Base-by-base conservation (phyloP, 2,113 vertebrate genomes). In the Corvus moneduloides region DNA sequence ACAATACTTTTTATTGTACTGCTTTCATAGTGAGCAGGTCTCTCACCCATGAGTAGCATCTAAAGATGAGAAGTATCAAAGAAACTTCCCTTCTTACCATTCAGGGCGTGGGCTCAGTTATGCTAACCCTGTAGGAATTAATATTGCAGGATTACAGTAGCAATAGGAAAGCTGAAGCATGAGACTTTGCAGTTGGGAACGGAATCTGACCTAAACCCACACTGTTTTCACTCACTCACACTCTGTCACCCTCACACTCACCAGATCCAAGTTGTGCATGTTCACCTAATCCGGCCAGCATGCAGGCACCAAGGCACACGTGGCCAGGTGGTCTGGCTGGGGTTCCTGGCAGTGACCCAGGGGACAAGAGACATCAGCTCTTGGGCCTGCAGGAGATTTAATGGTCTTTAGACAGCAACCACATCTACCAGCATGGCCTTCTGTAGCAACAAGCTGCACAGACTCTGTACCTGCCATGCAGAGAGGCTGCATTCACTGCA, bases 221-320 rank as follows among this genome's bases (percentile, higher is more conserved):
- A 43, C 54, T 72, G 41, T 30, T 93, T 83, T 88, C 58, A 44
- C 61, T 84, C 92, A 62, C n/a, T 92, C 39, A 6, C 52, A 39
- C 52, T 58, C 69, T 79, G 71, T 88, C 73, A 86, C 20, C 28
- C 63, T 37, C 15, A 15, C 7, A 15, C 41, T 56, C 44, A 22
- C n/a, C 37, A 81, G 81, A 61, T 49, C n/a, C 56, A 20, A 67
- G 43, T 5, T 0, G 8, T 2, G 2, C 9, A 0, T 44, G 28
- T 56, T 68, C 69, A 17, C 1, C 0, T 64, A 87, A 91, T 61
- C 76, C 1, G 0, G 11, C 63, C 1, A 0, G 73, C 27, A 14
- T 8, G 63, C 49, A 52, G 63, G 27, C 68, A 89, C n/a, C 68
- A 28, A 46, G 55, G 46, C 5, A 0, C 6, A 1, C 0, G 1